Base-by-base conservation (phyloP, 1,140 invertebrate genomes). In the Tribolium madens region DNA sequence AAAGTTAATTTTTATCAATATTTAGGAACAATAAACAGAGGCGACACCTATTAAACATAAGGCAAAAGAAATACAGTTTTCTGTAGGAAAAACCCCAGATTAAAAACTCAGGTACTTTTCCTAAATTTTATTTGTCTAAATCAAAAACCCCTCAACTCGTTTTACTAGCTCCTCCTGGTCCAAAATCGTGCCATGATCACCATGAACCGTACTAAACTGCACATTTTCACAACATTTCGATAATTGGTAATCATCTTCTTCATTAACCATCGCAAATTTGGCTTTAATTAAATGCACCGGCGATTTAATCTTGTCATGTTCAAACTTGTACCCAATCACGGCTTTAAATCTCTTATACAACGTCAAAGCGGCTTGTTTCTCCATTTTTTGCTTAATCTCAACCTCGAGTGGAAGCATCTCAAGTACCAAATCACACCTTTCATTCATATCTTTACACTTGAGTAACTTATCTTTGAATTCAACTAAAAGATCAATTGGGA, bases 321-420 rank as follows among this genome's bases (percentile, higher is more conserved):
- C 18, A 9, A 57, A 57, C 6, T 26, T 21, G 18, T 57, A 57
- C 2, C 17, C 17, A 50, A 50, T 50, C 2, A 50, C 12, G 15
- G 48, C 48, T 9, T 50, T 50, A 7, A 50, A 50, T 12, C 52
- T 17, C 21, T 57, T 57, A 10, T 57, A 57, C 52, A 57, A 26
- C 10, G 18, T 26, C 3, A 57, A 7, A 1, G 52, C 15, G 10
- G 15, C 52, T 57, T 57, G 52, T 21, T 21, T 57, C 4, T 57
- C 52, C 52, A 57, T 14, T 57, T 18, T 57, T 57, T 57, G 10
- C 18, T n/a, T 21, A 2, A 12, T 57, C 6, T 17, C 48, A 1
- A 14, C 17, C 9, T 57, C 7, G 3, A 18, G 5, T n/a, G 52
- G 52, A 21, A 57, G 18, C 10, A 26, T 18, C 0, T 18, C 10